Conservation (phyloP, 1,140 invertebrate species). For the Hyposmocoma kahamanoa region DNA sequence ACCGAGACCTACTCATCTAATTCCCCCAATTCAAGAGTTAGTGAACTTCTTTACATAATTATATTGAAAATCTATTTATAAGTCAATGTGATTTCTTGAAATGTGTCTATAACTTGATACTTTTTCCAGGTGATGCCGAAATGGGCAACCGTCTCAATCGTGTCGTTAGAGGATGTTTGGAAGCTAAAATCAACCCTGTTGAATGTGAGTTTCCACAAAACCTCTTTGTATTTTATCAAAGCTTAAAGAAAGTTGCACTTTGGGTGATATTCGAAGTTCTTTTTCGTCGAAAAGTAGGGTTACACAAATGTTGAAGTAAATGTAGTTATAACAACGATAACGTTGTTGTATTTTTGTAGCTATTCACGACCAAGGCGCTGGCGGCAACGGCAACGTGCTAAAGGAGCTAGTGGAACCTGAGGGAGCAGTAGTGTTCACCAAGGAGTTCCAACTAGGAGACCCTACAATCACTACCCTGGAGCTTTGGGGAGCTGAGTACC, state of each 20-base stretch:
- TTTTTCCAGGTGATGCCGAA: constrained; percentile 87
- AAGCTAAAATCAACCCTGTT: constrained; percentile 91
- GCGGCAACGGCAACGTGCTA: constrained; percentile 98
- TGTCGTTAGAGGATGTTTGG: constrained; percentile 93
- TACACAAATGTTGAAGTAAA: too few species aligned
- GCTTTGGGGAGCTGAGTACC: constrained; percentile 98
- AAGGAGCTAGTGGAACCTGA: constrained; percentile 96
- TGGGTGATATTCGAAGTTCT: too few species aligned
- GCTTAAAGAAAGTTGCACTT: too few species aligned
- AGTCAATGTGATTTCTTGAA: constrained; percentile 2
- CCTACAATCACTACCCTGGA: constrained; percentile 94
- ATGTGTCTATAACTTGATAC: neutral
- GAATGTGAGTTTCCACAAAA: constrained; percentile 77
- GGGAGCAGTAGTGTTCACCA: constrained; percentile 92
- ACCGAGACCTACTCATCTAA: too few species aligned
- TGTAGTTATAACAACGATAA: too few species aligned
- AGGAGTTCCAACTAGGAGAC: constrained; percentile 94
- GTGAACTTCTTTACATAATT: too few species aligned
- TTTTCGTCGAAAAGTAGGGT: too few species aligned
- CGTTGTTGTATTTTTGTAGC: constrained; percentile 49
- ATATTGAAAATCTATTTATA: too few species aligned
- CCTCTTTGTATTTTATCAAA: too few species aligned
- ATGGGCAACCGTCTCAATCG: constrained; percentile 99
- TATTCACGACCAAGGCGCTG: constrained; percentile 97
- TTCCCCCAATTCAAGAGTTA: too few species aligned